Base-by-base conservation (phyloP, 2,797 vertebrate species). In the Bufotes viridis region DNA sequence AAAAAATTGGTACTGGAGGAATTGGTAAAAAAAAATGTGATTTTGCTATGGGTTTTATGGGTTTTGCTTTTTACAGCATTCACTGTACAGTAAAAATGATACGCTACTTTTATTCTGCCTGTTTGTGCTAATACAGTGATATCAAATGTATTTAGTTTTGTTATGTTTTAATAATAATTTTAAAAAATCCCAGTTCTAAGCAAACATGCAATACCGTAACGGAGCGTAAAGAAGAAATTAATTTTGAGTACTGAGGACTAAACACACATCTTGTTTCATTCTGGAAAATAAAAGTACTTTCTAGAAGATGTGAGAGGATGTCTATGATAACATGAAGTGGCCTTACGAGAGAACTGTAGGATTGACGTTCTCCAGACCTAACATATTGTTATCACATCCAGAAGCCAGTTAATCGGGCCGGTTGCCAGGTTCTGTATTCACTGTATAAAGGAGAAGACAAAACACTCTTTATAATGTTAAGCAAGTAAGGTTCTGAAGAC, bases 311-410 rank as follows among this genome's bases (percentile, higher is more conserved):
- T 51, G 29, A 63, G 58, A 49, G 58, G 79, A 63, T 11, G 79
- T 63, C 14, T 22, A 79, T 1, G 26, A 81, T 81, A 61, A 42
- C 60, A 63, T 63, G 34, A 63, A 22, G 29, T 61, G 79, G 26
- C 15, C 53, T 58, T 58, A 17, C 11, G 53, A 78, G 20, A 24
- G 51, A 55, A 57, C 51, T 34, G 55, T 34, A 42, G 57, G 63
- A 11, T 80, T 20, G 61, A 61, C 60, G 42, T 22, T 51, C 26
- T 49, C 29, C 34, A 75, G 57, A 11, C 55, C 17, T 34, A 17
- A 24, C 49, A 63, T 76, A 53, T 42, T 85, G 15, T 74, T 63
- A 84, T 74, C 72, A 24, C 49, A 78, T 85, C 82, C 49, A 49
- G 42, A 67, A 53, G 42, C 8, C 55, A 7, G n/a, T n/a, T 51